Percentiles rank a stretch among this genome's conserved stretches.
phyloP scores from a whole-genome alignment of 2,797 vertebrate genomes.

The Scomberomorus guttatus region DNA sequence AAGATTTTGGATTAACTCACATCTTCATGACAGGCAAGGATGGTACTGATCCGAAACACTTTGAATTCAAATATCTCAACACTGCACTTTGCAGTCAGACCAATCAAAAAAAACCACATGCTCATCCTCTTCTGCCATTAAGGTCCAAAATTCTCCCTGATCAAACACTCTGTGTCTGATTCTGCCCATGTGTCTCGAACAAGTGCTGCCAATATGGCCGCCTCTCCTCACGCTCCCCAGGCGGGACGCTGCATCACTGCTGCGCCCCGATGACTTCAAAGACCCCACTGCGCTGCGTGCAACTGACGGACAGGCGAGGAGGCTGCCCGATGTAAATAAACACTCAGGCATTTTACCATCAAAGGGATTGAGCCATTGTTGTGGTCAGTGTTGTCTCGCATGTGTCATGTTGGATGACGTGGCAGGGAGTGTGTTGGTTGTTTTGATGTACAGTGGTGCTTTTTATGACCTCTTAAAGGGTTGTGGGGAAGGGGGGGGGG shows the following conservation, averaged over 20 bases:
- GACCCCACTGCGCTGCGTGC: conserved; percentile 15
- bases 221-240: conserved; percentile 48
- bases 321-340: conserved; percentile 79
- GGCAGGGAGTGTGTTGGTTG: conserved; percentile 66
- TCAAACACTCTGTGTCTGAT: conserved; percentile 67
- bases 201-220: conserved; percentile 78
- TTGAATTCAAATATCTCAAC: conserved; percentile 45
- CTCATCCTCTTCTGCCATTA: conserved; percentile 45
- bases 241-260: conserved; percentile 56
- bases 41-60: conserved; percentile 54
- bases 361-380: conserved; percentile 78
- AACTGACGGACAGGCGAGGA: conserved; percentile 74
- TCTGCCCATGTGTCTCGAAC: conserved; percentile 69
- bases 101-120: conserved; percentile 36
- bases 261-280: conserved; percentile 73
- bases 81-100: conserved; percentile 3
- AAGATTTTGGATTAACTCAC: conserved; percentile 22
- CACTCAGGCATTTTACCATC: conserved; percentile 74
- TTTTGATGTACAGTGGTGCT: conserved; percentile 82
- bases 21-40: conserved; percentile 42
- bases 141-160: conserved; percentile 30
- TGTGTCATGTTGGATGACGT: conserved; percentile 83
- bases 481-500: conserved; percentile 59
- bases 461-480: conserved; percentile 82
- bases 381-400: conserved; percentile 85